Base-by-base conservation (phyloP, 2,888 invertebrate species). In the Protodeltote pygarga region DNA sequence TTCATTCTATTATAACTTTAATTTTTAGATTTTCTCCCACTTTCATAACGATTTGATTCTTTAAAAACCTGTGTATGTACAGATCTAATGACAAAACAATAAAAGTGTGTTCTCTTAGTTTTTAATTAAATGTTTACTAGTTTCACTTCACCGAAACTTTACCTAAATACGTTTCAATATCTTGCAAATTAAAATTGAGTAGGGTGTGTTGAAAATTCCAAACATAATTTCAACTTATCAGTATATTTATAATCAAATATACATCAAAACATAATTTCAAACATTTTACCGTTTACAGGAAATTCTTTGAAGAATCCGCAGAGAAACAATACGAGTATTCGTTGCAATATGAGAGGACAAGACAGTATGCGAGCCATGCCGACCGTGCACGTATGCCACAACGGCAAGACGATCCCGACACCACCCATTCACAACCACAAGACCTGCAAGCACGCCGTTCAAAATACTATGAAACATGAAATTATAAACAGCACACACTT, bases 221-320 rank as follows among this genome's bases (percentile, higher is more conserved):
- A n/a, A n/a, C n/a, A n/a, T n/a, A n/a, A n/a, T n/a, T n/a, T n/a
- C n/a, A n/a, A n/a, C n/a, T n/a, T n/a, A n/a, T n/a, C n/a, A n/a
- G n/a, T n/a, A n/a, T n/a, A n/a, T n/a, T n/a, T n/a, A n/a, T n/a
- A n/a, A n/a, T n/a, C n/a, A n/a, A n/a, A n/a, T n/a, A n/a, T n/a
- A n/a, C 8, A 4, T 4, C 10, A 17, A 29, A 10, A 17, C 17
- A 24, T 3, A 11, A 24, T 5, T 21, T 2, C 5, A 11, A 25
- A 13, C 1, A 10, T 10, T 19, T 1, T 11, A 11, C 11, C 2
- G 0, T 14, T 45, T 50, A 6, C 69, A 73, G 73, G 71, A 38
- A 65, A 67, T 52, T 69, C 72, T 8, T 23, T 48, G 8, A 60
- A 85, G 65, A 76, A 80, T 76, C 71, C 81, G 65, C 32, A 80